Evolutionary conservation across 2,888 invertebrate species (phyloP).

Genomic region (Buathra laborator): DNA sequence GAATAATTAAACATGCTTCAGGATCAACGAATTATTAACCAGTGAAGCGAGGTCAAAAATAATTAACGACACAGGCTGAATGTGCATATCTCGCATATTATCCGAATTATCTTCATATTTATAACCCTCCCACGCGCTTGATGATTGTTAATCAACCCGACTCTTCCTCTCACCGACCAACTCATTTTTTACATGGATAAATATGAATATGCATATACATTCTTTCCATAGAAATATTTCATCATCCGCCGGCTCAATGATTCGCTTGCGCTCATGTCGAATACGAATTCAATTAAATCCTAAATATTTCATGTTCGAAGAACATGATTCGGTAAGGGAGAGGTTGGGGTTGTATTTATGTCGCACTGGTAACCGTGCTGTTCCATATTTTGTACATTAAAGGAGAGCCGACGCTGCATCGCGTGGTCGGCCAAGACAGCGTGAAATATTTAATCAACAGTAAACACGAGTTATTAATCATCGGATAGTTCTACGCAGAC

Average conservation of each 20-base stretch:
- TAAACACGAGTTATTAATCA: constrained; percentile 53
- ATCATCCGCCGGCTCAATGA: constrained; percentile 9
- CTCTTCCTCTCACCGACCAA: background rate
- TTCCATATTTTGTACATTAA: constrained; percentile 43
- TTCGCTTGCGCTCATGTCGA: background rate
- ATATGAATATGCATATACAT: background rate
- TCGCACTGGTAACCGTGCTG: background rate
- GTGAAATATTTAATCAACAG: constrained; percentile 54
- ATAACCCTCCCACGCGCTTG: constrained; percentile 1
- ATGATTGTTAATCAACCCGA: background rate
- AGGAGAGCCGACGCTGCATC: constrained; percentile 13
- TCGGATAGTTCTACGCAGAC: constrained; percentile 13
- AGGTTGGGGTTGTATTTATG: background rate
- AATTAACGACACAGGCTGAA: background rate
- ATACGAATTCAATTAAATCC: constrained; percentile 43
- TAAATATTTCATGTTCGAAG: constrained; percentile 37
- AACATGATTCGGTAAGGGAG: background rate
- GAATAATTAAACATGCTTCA: constrained; percentile 20
- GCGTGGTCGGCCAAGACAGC: constrained; percentile 1
- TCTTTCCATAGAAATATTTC: constrained; percentile 19
- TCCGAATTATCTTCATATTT: constrained; percentile 12
- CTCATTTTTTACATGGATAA: too few relatives aligned
- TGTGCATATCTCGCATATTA: constrained; percentile 5
- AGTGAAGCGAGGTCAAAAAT: constrained; percentile 14
- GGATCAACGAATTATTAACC: constrained; percentile 20